These are phyloP conservation scores for Alethe diademata DNA, from an alignment of 2,113 vertebrate species.

Conservation along the genomic window DNA sequence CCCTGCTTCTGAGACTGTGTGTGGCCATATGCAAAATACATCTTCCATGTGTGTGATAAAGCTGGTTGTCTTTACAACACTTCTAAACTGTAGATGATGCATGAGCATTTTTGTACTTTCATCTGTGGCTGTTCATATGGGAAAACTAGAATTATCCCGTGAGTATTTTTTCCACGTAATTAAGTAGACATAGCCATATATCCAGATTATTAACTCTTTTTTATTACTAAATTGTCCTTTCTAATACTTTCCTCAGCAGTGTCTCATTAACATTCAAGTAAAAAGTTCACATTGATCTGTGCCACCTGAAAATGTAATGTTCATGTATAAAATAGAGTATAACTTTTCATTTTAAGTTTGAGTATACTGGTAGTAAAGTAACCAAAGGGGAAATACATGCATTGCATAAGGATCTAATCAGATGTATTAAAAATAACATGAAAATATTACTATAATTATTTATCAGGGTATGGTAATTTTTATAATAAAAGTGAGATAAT, in stretches of 20 bases:
- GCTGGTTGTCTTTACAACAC: background rate
- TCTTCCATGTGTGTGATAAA: background rate
- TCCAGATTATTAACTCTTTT: background rate
- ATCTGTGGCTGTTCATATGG: background rate
- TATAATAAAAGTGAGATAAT: background rate
- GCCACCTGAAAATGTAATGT: background rate
- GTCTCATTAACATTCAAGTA: background rate
- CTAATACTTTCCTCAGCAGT: background rate
- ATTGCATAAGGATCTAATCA: background rate
- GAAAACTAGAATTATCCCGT: background rate
- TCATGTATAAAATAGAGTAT: background rate
- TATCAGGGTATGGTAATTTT: background rate
- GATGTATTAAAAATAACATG: slow-evolving; percentile 1
- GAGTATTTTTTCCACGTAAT: background rate
- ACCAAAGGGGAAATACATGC: background rate
- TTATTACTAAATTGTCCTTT: background rate
- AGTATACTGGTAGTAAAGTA: slow-evolving; percentile 18
- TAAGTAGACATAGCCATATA: background rate
- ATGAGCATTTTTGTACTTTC: background rate
- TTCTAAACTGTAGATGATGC: background rate
- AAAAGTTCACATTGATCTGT: slow-evolving; percentile 7
- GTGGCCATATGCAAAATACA: background rate
- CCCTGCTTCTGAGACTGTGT: background rate
- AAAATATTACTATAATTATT: background rate
- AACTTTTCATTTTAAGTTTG: background rate